phyloP scores from a whole-genome alignment of 1,140 invertebrate species.

The Akabosia matsudoensis region DNA sequence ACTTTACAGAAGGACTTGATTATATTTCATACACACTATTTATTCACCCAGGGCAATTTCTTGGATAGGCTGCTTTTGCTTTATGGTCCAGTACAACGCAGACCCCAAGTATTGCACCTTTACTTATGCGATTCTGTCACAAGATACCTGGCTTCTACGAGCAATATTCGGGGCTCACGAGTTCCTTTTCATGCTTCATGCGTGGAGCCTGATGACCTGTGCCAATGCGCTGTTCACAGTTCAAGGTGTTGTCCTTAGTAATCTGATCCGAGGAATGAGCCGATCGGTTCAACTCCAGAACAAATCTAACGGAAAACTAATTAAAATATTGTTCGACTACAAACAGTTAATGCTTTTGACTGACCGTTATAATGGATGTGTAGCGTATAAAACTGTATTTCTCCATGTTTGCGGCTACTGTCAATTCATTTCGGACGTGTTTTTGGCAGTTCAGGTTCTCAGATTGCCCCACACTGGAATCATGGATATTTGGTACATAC shows the following conservation, averaged over 20 bases:
- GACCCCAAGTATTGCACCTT: constrained; percentile 5
- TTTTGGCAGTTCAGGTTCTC: constrained; percentile 21
- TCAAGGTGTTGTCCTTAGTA: constrained; percentile 3
- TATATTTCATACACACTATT: neutral
- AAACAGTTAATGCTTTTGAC: neutral
- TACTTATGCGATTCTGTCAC: neutral
- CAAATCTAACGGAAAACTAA: neutral
- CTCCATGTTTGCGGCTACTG: constrained; percentile 26
- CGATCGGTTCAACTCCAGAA: neutral
- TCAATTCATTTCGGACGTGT: constrained; percentile 35
- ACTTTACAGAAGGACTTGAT: neutral
- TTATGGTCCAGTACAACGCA: neutral
- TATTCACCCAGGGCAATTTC: neutral
- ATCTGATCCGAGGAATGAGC: neutral
- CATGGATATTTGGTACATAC: constrained; percentile 2
- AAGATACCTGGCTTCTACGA: neutral
- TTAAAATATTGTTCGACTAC: constrained; percentile 3
- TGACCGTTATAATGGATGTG: neutral
- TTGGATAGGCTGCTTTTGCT: neutral
- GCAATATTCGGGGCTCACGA: neutral
- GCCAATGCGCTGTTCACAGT: constrained; percentile 12
- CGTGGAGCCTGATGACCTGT: constrained; percentile 20
- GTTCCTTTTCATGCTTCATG: constrained; percentile 15
- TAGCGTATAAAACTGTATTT: constrained; percentile 20
- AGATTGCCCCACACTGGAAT: constrained; percentile 21